Evolutionary conservation across 2,797 vertebrate species (phyloP), one percentile per base, ranked within the genome.

Genomic region (Hirundo rustica): DNA sequence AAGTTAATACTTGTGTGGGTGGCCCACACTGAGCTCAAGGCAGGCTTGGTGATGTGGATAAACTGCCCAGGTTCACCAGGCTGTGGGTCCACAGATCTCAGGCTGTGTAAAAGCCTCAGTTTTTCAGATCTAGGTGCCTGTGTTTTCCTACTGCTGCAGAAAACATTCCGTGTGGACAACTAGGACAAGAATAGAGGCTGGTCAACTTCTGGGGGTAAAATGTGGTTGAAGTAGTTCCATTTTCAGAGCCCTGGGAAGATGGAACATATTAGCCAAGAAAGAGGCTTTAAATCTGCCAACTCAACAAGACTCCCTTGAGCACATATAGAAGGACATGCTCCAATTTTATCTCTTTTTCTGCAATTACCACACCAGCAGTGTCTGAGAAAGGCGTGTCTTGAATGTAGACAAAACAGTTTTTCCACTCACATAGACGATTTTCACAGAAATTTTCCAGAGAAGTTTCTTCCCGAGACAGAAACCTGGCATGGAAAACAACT

Each of bases 401-500:
- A 81, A 36, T 23, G 48, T 10, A 79, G 78, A 44, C 34, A n/a
- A 79, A 85, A 74, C 15, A 58, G 13, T n/a, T 88, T 95, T 93
- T 74, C 61, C 42, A 42, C 47, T 89, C 20, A 34, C 11, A 9
- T 2, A 21, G 42, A 55, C 85, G 8, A 4, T 11, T 92, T 93
- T 77, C 55, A 54, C 9, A 73, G 70, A 88, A 93, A 48, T 45
- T 79, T 94, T 75, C 55, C 66, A 67, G 66, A 70, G 55, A 55
- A 44, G 44, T 72, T 92, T 84, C 53, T 92, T 81, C 70, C 71
- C 0, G 0, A 84, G 71, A 81, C 48, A 85, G 77, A 88, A 92
- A 79, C 34, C 92, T 96, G 94, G 95, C 83, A 48, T 84, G 60
- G 53, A 74, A 73, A 93, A 44, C 70, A 79, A 6, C 2, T 76